phyloP scores from a whole-genome alignment of 2,113 vertebrate genomes.

The Neogobius melanostomus region DNA sequence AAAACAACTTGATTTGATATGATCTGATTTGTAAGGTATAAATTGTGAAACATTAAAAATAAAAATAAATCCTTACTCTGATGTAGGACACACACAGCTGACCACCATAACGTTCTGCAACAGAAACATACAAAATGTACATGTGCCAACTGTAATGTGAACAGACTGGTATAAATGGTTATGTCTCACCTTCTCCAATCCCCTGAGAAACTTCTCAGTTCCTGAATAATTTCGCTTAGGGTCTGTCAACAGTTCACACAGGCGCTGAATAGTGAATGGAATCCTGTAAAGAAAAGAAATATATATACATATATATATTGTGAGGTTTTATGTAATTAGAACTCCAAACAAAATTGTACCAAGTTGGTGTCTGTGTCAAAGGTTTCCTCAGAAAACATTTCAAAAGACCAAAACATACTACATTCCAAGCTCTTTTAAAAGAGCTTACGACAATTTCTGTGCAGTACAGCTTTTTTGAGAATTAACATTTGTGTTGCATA shows the following conservation, averaged over 20 bases:
- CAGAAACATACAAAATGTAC: background rate
- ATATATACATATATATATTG: no score
- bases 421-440: no score
- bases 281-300: constrained; percentile 76
- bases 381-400: no score
- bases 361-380: background rate
- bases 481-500: background rate
- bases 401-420: no score
- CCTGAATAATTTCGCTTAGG: constrained; percentile 95
- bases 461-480: no score
- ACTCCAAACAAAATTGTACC: no score
- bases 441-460: no score
- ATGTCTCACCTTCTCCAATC: constrained; percentile 89
- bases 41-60: constrained; percentile 16
- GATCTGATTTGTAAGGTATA: constrained; percentile 9
- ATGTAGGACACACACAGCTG: constrained; percentile 91
- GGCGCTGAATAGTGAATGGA: constrained; percentile 95
- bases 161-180: no score
- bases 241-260: constrained; percentile 94
- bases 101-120: constrained; percentile 98
- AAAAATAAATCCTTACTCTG: constrained; percentile 85
- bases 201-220: constrained; percentile 96
- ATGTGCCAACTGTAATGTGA: no score
- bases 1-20: no score
- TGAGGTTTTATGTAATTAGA: no score